phyloP scores from a whole-genome alignment of 2,888 invertebrate genomes.

The Fissipunctia ypsillon region DNA sequence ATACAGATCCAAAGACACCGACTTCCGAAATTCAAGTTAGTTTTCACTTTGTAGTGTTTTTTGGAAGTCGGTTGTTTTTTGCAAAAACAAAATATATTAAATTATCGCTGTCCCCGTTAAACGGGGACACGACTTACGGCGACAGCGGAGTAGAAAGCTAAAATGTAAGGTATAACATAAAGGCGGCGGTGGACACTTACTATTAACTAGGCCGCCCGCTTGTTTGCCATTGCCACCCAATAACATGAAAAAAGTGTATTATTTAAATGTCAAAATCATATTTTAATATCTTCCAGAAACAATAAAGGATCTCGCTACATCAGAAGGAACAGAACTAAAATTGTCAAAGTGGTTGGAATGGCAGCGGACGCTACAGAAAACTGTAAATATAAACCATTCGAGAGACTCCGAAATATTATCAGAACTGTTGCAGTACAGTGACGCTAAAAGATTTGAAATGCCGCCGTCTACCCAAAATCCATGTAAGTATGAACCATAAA shows the following conservation, averaged over 20 bases:
- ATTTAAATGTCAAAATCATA: background rate
- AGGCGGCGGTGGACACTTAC: background rate
- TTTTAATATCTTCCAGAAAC: slow-evolving; percentile 62
- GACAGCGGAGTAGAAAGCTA: no score
- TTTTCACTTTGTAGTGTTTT: no score
- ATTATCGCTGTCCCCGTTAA: no score
- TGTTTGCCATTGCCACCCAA: background rate
- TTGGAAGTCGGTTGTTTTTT: no score
- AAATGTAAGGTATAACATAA: no score
- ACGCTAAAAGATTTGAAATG: slow-evolving; percentile 87
- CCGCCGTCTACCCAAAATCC: slow-evolving; percentile 82
- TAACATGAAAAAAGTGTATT: background rate
- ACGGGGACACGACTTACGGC: no score
- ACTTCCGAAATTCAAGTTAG: no score
- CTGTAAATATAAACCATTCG: slow-evolving; percentile 86
- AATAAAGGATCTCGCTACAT: slow-evolving; percentile 53
- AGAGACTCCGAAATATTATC: slow-evolving; percentile 83
- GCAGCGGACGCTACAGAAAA: slow-evolving; percentile 86
- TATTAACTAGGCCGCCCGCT: background rate
- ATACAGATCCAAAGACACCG: no score
- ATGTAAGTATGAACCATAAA: slow-evolving; percentile 73
- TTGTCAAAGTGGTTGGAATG: slow-evolving; percentile 86
- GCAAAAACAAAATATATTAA: no score
- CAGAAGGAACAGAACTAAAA: slow-evolving; percentile 67
- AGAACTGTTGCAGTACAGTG: slow-evolving; percentile 86